Base-by-base conservation (phyloP, 2,797 vertebrate species). In the Lindbergichthys nudifrons region DNA sequence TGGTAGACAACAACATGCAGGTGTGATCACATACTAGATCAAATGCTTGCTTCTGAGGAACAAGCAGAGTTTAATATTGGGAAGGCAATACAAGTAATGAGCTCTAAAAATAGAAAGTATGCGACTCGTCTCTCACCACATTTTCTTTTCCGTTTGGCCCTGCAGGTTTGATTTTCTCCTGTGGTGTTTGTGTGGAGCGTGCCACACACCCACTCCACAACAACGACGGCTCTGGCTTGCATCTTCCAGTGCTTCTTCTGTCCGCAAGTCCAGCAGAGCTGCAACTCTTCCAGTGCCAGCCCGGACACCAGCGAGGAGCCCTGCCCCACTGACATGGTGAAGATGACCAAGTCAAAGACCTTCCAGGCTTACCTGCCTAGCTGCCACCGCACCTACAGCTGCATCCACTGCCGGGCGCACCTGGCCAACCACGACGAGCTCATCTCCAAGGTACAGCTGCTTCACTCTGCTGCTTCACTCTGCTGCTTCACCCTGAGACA, bases 391-490 rank as follows among this genome's bases (percentile, higher is more conserved):
- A 99, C 97, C 13, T 99, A 99, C 93, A 99, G 98, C 95, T 99
- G 98, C 77, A 97, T 98, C 90, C 98, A 99, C 95, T 99, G 98
- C 95, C 96, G 98, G 92, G 98, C 98, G n/a, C 98, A 99, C 83
- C 95, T 99, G 92, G 98, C 98, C 91, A 99, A 97, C 83, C 98
- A 99, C 0, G 98, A 99, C 58, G 98, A 99, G 92, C 96, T 99
- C 87, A 99, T 99, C 94, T 99, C 98, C 85, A 99, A 99, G 97
- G 97, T 96, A 95, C 52, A 23, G 10, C 68, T 2, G 58, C 45
- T 53, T 5, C 54, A 18, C 2, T n/a, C n/a, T n/a, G n/a, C 26
- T 21, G 21, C 30, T 30, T 3, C 39, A 14, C 59, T n/a, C 16
- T 3, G 15, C 15, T 39, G 39, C 50, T 52, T 32, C 9, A 4